Evolutionary conservation across 2,888 invertebrate species (phyloP).

Genomic region (Andrena dorsata): DNA sequence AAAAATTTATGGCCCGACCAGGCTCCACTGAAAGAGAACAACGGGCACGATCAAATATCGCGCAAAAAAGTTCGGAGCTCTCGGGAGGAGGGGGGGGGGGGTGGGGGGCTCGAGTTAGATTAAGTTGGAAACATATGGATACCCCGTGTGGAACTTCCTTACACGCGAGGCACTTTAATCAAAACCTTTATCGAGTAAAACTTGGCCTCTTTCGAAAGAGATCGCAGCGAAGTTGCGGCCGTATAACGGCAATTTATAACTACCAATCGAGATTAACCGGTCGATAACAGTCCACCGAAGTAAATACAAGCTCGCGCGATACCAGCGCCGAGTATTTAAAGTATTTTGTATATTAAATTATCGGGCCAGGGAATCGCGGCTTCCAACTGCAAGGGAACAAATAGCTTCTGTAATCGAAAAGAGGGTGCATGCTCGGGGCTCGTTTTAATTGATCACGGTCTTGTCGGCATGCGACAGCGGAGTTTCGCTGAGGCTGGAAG

Average conservation of each 20-base stretch:
- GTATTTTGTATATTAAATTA: background rate
- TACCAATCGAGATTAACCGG: slow-evolving; percentile 50
- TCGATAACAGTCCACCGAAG: slow-evolving; percentile 8
- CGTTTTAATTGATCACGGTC: slow-evolving; percentile 3
- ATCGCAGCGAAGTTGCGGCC: slow-evolving; percentile 55
- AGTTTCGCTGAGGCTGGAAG: background rate
- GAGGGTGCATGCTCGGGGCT: background rate
- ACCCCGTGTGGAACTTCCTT: slow-evolving; percentile 70
- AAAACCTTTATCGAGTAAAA: slow-evolving; percentile 72
- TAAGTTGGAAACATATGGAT: slow-evolving; percentile 74
- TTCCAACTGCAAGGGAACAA: background rate
- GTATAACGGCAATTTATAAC: slow-evolving; percentile 52
- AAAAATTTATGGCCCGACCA: slow-evolving; percentile 70
- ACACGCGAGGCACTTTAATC: slow-evolving; percentile 73
- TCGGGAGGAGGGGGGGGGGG: no score
- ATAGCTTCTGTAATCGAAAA: background rate
- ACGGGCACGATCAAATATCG: slow-evolving; percentile 71
- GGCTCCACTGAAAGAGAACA: slow-evolving; percentile 69
- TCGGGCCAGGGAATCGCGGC: background rate
- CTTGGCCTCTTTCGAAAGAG: slow-evolving; percentile 60
- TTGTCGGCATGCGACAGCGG: background rate
- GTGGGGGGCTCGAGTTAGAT: slow-evolving; percentile 70
- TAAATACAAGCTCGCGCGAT: slow-evolving; percentile 12
- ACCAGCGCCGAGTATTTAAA: slow-evolving; percentile 2
- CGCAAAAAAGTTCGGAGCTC: slow-evolving; percentile 62